These are phyloP conservation scores for Grammomys surdaster DNA, from an alignment of 2,113 vertebrate species.

Conservation along the genomic window DNA sequence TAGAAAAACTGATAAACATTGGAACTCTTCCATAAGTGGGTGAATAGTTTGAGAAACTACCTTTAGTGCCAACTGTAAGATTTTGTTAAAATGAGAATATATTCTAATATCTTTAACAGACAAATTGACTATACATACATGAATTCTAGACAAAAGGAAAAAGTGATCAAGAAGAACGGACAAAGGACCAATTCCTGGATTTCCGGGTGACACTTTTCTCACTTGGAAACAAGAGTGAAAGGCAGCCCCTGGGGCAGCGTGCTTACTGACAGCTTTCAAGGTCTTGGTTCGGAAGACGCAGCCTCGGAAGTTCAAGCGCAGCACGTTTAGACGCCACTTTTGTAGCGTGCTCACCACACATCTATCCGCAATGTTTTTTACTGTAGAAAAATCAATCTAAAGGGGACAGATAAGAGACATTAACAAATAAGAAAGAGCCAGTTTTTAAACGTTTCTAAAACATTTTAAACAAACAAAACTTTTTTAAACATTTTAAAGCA, in stretches of 20 bases:
- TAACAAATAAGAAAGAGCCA: conserved; percentile 36
- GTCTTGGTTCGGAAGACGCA: conserved; percentile 78
- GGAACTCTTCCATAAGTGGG: background rate
- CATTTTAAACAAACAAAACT: too few relatives aligned
- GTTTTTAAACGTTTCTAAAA: background rate
- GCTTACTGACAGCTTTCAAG: conserved; percentile 84
- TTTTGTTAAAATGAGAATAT: conserved; percentile 12
- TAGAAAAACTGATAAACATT: background rate
- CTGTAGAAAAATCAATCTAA: conserved; percentile 87
- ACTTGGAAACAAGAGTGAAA: conserved; percentile 16
- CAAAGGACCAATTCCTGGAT: background rate
- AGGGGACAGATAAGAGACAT: conserved; percentile 58
- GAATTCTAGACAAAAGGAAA: conserved; percentile 7
- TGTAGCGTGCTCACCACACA: conserved; percentile 76
- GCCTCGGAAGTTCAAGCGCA: conserved; percentile 79
- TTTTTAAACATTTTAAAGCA: conserved; percentile 41
- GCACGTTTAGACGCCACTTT: conserved; percentile 79
- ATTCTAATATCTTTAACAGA: background rate
- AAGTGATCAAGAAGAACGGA: background rate
- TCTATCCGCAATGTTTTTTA: conserved; percentile 79
- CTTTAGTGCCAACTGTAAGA: background rate
- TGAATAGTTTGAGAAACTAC: background rate
- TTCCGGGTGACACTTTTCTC: too few relatives aligned
- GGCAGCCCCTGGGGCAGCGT: background rate
- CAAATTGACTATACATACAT: background rate